These are phyloP conservation scores for Tetrax tetrax DNA, from an alignment of 2,113 vertebrate genomes.

Conservation along the genomic window DNA sequence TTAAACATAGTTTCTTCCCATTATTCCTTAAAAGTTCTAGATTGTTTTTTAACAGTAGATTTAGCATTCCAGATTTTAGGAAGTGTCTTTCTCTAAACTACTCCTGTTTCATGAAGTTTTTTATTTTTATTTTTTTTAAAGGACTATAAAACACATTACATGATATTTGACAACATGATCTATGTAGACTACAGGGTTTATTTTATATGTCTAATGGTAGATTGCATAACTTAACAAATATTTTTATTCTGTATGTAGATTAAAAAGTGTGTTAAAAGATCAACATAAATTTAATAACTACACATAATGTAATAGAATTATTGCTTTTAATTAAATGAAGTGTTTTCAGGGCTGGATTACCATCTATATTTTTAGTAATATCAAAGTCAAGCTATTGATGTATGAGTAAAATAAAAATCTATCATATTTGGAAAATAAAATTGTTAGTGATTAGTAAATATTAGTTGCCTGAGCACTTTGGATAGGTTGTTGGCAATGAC, in stretches of 20 bases:
- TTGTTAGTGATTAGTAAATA: neutral
- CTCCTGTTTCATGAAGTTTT: neutral
- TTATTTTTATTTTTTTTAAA: neutral
- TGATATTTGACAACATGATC: neutral
- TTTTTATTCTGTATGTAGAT: neutral
- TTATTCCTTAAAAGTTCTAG: constrained; percentile 31
- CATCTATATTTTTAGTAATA: neutral
- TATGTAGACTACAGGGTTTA: neutral
- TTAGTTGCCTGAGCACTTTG: neutral
- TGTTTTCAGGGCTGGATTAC: neutral
- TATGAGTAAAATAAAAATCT: neutral
- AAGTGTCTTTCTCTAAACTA: neutral
- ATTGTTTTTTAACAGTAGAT: neutral
- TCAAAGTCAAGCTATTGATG: neutral
- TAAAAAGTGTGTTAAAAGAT: neutral
- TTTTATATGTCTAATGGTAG: neutral
- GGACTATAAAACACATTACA: neutral
- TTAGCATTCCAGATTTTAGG: constrained; percentile 10
- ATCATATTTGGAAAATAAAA: neutral
- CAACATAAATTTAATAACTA: neutral
- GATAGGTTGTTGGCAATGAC: neutral
- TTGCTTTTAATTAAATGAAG: neutral
- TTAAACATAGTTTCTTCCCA: neutral
- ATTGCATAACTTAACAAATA: neutral
- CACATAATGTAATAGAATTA: neutral